These are phyloP conservation scores for Tortricodes alternella DNA, from an alignment of 2,888 invertebrate genomes.

Conservation along the genomic window DNA sequence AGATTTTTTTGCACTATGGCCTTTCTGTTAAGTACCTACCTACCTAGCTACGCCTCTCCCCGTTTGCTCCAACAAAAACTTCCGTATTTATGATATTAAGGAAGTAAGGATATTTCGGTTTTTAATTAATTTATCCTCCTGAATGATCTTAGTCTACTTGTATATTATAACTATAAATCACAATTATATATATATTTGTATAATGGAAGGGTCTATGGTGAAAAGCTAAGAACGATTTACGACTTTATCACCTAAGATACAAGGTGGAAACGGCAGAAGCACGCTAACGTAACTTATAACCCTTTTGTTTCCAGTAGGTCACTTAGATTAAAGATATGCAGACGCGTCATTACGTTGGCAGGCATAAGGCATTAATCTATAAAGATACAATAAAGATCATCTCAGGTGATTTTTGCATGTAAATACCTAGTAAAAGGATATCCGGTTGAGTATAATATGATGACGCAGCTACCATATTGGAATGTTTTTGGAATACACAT, in stretches of 20 bases:
- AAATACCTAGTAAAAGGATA: slow-evolving; percentile 15
- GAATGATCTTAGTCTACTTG: no score
- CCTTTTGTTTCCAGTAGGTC: neutral
- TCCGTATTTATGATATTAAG: no score
- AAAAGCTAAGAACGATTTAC: neutral
- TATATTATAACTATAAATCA: no score
- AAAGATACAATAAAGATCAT: neutral
- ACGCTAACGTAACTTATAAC: neutral
- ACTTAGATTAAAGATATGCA: slow-evolving; percentile 3
- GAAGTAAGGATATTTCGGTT: no score
- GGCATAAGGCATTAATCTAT: neutral
- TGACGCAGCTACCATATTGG: neutral
- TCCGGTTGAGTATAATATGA: neutral
- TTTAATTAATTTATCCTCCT: no score
- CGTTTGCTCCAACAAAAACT: no score
- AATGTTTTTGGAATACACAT: neutral
- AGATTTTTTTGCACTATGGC: no score
- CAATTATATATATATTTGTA: no score
- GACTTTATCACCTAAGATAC: neutral
- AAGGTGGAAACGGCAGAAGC: neutral
- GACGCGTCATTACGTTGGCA: neutral
- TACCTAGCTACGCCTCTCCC: no score
- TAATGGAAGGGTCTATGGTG: no score
- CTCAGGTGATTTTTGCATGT: neutral
- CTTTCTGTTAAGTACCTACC: no score